Evolutionary conservation across 2,797 vertebrate species (phyloP).

Genomic region (Gadopsis marmoratus): DNA sequence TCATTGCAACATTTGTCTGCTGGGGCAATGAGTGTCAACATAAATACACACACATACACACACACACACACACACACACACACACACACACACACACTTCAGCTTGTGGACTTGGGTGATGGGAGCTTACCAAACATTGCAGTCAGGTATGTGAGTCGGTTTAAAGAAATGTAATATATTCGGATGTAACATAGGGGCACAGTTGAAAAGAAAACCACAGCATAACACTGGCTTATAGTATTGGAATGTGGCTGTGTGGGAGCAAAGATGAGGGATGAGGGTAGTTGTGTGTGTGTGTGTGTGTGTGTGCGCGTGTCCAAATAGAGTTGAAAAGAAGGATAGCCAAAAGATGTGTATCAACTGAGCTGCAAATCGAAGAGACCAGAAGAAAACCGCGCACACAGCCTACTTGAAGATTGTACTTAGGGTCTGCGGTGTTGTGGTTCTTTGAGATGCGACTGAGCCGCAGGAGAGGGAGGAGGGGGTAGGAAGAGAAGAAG

Average conservation of each 20-base stretch:
- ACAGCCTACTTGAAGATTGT: constrained; percentile 66
- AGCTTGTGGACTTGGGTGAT: constrained; percentile 43
- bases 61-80: constrained; percentile 24
- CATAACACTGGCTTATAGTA: constrained; percentile 60
- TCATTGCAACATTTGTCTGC: constrained; percentile 52
- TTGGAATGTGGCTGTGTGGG: constrained; percentile 67
- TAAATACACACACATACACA: constrained; percentile 15
- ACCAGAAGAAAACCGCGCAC: constrained; percentile 44
- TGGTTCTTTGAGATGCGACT: constrained; percentile 66
- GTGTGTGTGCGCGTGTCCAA: constrained; percentile 26
- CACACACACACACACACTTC: constrained; percentile 33
- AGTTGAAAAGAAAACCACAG: constrained; percentile 42
- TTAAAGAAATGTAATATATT: constrained; percentile 49
- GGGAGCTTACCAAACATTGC: constrained; percentile 48
- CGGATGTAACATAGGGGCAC: constrained; percentile 39
- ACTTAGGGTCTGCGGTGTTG: constrained; percentile 76
- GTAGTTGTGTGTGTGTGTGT: constrained; percentile 35
- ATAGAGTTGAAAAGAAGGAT: constrained; percentile 57
- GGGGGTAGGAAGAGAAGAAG: constrained; percentile 41
- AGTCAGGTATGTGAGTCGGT: constrained; percentile 65
- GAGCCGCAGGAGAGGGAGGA: constrained; percentile 52
- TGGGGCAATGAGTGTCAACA: constrained; percentile 33
- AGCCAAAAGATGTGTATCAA: constrained; percentile 65
- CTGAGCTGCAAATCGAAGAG: constrained; percentile 69
- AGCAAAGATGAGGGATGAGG: constrained; percentile 56